Conservation (phyloP, 1,140 invertebrate species). For the Ceratina calcarata region DNA sequence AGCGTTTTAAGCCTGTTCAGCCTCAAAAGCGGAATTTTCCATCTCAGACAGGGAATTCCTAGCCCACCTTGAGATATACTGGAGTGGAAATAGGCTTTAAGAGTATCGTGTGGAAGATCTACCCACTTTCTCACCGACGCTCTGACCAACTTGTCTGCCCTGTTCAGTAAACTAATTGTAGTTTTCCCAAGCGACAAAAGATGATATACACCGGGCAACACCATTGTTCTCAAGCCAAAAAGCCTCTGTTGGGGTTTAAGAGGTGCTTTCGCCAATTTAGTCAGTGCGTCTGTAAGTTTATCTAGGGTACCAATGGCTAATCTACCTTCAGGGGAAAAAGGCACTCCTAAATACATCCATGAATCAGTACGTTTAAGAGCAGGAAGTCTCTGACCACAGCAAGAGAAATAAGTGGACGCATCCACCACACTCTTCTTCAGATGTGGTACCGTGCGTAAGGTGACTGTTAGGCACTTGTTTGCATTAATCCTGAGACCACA, state of each 20-base stretch:
- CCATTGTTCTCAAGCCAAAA: not conserved
- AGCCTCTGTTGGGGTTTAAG: not conserved
- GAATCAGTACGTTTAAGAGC: conserved; percentile 3
- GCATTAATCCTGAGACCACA: conserved; percentile 58
- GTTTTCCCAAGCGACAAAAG: not conserved
- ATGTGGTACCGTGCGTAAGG: conserved; percentile 59
- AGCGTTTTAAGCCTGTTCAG: not conserved
- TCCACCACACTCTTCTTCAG: conserved; percentile 44
- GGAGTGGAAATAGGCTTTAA: not conserved
- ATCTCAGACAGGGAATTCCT: not conserved
- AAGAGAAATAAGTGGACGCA: not conserved
- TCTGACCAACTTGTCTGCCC: not conserved
- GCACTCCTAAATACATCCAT: conserved; percentile 34
- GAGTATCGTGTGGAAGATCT: not conserved
- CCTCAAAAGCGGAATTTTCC: not conserved
- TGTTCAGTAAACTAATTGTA: not conserved
- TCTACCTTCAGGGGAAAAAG: conserved; percentile 1
- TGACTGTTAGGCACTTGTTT: conserved; percentile 68
- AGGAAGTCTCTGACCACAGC: not conserved
- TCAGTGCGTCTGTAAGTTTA: not conserved
- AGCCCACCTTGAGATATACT: not conserved
- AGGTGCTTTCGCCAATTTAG: not conserved
- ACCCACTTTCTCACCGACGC: not conserved
- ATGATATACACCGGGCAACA: not conserved
- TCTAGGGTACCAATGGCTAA: not conserved